phyloP scores from a whole-genome alignment of 1,140 invertebrate species.

The Solenopsis invicta region DNA sequence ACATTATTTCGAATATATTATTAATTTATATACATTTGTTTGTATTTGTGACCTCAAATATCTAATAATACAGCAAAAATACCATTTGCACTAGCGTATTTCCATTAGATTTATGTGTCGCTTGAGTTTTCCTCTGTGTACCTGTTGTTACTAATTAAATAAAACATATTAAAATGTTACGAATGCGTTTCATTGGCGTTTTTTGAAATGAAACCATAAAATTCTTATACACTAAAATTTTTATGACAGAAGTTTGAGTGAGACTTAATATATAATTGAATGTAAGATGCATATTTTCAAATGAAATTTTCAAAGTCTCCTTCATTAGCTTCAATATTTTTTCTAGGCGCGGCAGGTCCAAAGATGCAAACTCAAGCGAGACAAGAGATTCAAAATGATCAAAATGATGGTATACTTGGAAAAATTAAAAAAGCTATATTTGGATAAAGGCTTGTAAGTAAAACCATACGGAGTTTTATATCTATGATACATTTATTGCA shows the following conservation, averaged over 20 bases:
- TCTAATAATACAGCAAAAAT: not conserved
- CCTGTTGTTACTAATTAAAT: conserved; percentile 66
- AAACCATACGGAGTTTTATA: not conserved
- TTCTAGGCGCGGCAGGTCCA: conserved; percentile 86
- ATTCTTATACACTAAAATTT: not conserved
- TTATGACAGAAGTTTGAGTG: not conserved
- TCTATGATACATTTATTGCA: not conserved
- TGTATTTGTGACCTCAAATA: not conserved
- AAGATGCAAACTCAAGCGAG: conserved; percentile 87
- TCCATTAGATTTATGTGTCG: conserved; percentile 68
- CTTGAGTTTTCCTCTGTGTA: conserved; percentile 83
- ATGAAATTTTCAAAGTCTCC: not conserved
- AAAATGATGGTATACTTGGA: conserved; percentile 87
- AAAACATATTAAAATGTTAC: conserved; percentile 67
- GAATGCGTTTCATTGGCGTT: conserved; percentile 72
- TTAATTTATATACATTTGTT: not conserved
- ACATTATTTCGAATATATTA: not conserved
- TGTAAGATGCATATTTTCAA: not conserved
- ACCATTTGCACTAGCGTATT: not conserved
- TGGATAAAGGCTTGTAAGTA: conserved; percentile 86
- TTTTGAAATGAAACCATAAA: conserved; percentile 9
- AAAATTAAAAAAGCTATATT: conserved; percentile 90
- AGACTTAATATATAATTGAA: not conserved
- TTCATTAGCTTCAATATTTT: conserved; percentile 59
- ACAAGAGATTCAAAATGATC: conserved; percentile 76